Evolutionary conservation across 2,113 vertebrate genomes (phyloP), one percentile per base, ranked within the genome.

Genomic region (Platichthys stellatus): DNA sequence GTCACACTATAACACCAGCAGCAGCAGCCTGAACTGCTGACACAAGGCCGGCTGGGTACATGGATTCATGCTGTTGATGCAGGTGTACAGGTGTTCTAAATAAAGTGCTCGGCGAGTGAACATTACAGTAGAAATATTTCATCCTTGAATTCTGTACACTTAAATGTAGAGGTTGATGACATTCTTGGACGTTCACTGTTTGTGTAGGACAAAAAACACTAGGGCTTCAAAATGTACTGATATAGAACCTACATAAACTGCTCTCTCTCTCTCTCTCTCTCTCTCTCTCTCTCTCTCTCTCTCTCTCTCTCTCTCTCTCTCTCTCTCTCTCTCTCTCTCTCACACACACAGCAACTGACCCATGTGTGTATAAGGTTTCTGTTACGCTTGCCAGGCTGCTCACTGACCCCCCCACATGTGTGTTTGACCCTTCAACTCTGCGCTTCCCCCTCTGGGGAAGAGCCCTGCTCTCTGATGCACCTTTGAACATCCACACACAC

Each of bases 361-460:
- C 15, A 45, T 61, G 56, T 53, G 31, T 72, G 56, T 31, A 61
- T 83, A 78, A 66, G 69, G 53, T 89, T 92, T 96, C 92, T 95
- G 94, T 95, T 93, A 92, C 81, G 79, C 93, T 90, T 93, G 90
- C 93, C 90, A 92, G 82, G 92, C 94, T 95, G 92, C 78, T 94
- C 93, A 72, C 78, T 96, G 94, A 96, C 94, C 95, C 93, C 93
- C 70, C 62, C 82, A 84, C 88, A 75, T 81, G 90, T 92, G 91
- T 94, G 86, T 93, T 96, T 96, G 95, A 95, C 95, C 95, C 94
- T 90, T 95, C 93, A 96, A 94, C 94, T 89, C 87, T 84, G 70
- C 7, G 69, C 92, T 92, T 93, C 88, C 90, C 92, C 91, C 93
- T 89, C 91, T 92, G 91, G 94, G 95, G 93, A 84, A 86, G 83